Base-by-base conservation (phyloP, 1,140 invertebrate species). In the Drosophila ercepeae region DNA sequence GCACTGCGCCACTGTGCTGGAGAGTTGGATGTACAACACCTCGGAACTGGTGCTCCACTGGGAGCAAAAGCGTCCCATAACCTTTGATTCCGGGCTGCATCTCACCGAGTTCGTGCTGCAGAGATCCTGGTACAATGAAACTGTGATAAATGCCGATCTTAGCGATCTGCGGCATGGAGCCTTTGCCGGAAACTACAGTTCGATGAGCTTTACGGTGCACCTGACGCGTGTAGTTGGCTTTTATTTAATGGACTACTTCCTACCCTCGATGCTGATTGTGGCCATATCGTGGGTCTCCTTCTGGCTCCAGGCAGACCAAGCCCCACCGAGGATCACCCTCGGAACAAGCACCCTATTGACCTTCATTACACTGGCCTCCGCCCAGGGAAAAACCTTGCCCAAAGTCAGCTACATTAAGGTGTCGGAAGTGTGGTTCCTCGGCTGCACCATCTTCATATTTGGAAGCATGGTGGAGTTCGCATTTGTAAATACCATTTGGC, bases 391-490 rank as follows among this genome's bases (percentile, higher is more conserved):
- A 91, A 96, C 95, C 4, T 91, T 97, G 41, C 96, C 96, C 0
- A 97, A 97, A 90, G 96, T 97, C 0, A 97, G 96, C 11, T 97
- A 97, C 70, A 96, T 97, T n/a, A 97, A 97, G 92, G 96, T 96
- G 0, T 96, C 96, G 58, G 96, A 97, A 91, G 95, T 97, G 45
- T 97, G 97, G 96, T 97, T 97, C 82, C 92, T 97, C n/a, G 95
- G 95, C 0, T 97, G 96, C 82, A 96, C 95, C 0, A 94, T 94
- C 55, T 97, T 97, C 78, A 95, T 97, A 41, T 97, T 97, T 88
- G 94, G 95, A 11, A 96, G 96, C 3, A 93, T 98, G 89, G 94
- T 97, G 1, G 96, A 97, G 77, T 97, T 97, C 89, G 96, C 96
- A n/a, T 96, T 97, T 72, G 96, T 97, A 3, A 97, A 97, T 88